A percentile compares a stretch with the other conserved stretches of the same genome.
phyloP scores from a whole-genome alignment of 2,888 invertebrate genomes.

The Phrixothrix hirtus region DNA sequence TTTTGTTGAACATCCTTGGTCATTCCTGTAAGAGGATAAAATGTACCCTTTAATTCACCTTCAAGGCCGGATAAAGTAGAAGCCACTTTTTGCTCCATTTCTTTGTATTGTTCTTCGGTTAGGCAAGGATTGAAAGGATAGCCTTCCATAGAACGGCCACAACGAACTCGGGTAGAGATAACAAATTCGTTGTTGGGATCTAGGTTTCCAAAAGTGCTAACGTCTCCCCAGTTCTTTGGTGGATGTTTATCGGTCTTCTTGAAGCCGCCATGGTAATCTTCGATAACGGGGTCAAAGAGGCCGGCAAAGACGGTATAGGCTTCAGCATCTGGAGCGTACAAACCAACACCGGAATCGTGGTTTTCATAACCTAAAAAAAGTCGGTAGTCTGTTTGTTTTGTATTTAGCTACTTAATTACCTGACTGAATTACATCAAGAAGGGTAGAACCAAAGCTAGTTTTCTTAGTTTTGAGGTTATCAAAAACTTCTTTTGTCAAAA shows the following conservation, averaged over 20 bases:
- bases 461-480: conserved; percentile 91
- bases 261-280: conserved; percentile 96
- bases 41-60: conserved; percentile 91
- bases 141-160: conserved; percentile 92
- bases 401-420: too few species aligned
- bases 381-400: too few species aligned
- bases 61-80: conserved; percentile 78
- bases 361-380: conserved; percentile 79
- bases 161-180: conserved; percentile 94
- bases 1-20: conserved; percentile 94
- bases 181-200: conserved; percentile 91
- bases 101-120: conserved; percentile 95
- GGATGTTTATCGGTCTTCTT: conserved; percentile 94
- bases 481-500: conserved; percentile 88
- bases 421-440: conserved; percentile 93
- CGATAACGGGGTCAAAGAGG: conserved; percentile 96
- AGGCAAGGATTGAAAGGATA: conserved; percentile 98
- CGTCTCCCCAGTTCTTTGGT: conserved; percentile 91
- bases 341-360: conserved; percentile 94
- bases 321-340: conserved; percentile 97
- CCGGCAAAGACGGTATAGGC: conserved; percentile 89
- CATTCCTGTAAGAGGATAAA: conserved; percentile 95
- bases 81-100: conserved; percentile 92
- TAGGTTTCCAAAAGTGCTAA: conserved; percentile 84
- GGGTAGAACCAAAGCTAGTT: conserved; percentile 90